Evolutionary conservation across 2,797 vertebrate genomes (phyloP).

Genomic region (Sebastes hubbsi): DNA sequence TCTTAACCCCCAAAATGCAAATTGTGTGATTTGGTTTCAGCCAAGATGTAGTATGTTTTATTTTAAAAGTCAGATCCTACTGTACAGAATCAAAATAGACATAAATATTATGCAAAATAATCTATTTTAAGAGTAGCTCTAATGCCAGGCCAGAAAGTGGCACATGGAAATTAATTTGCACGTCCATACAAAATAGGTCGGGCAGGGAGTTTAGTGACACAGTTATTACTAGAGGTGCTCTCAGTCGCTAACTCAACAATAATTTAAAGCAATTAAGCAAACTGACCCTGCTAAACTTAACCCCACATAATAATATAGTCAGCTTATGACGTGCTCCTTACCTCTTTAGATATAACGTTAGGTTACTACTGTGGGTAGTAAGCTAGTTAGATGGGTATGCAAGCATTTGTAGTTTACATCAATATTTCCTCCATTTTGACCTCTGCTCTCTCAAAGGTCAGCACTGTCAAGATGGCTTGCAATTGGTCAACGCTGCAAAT

Average conservation of each 20-base stretch:
- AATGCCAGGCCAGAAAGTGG: background rate
- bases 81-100: background rate
- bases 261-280: background rate
- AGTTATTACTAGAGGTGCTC: background rate
- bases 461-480: background rate
- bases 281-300: background rate
- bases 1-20: background rate
- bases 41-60: background rate
- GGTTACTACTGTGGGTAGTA: background rate
- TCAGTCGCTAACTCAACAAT: background rate
- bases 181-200: background rate
- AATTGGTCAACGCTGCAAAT: background rate
- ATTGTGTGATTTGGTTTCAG: background rate
- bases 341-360: background rate
- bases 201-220: background rate
- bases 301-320: background rate
- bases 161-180: background rate
- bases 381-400: background rate
- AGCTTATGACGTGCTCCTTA: background rate
- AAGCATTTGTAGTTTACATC: background rate
- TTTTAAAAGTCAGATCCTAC: background rate
- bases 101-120: background rate
- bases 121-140: background rate
- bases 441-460: conserved; percentile 1
- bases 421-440: background rate